Evolutionary conservation across 2,113 vertebrate genomes (phyloP).

Genomic region (Ailuropoda melanoleuca): DNA sequence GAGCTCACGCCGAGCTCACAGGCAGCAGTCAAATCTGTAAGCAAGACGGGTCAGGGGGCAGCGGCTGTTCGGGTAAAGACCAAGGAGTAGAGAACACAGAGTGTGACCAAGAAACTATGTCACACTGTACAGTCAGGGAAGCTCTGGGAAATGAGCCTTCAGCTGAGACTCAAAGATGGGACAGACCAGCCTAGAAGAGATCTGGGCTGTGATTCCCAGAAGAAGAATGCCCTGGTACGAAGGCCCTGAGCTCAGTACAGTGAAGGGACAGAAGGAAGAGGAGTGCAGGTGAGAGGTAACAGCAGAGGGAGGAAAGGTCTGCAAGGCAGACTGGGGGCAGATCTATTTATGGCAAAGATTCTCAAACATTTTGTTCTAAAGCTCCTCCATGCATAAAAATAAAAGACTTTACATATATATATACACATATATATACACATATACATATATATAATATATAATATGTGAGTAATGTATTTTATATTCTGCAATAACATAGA

Average conservation of each 20-base stretch:
- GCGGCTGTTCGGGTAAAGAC: no score
- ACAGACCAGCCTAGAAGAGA: neutral
- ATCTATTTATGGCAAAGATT: neutral
- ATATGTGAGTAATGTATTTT: neutral
- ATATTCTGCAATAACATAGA: neutral
- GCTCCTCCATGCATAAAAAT: neutral
- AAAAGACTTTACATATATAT: neutral
- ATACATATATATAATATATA: neutral
- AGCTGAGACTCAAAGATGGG: neutral
- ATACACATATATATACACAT: neutral
- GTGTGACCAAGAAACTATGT: neutral
- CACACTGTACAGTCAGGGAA: neutral
- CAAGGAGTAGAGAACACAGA: neutral
- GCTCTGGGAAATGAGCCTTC: neutral
- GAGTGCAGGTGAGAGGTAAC: neutral
- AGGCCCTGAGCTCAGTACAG: neutral
- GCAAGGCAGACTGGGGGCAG: neutral
- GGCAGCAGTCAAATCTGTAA: neutral
- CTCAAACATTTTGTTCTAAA: neutral
- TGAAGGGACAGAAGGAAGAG: neutral
- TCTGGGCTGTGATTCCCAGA: neutral
- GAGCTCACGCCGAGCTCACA: neutral
- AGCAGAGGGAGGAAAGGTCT: neutral
- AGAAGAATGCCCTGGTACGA: neutral
- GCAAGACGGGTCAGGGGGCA: no score